phyloP scores from a whole-genome alignment of 2,797 vertebrate genomes.

The Siniperca obscura region DNA sequence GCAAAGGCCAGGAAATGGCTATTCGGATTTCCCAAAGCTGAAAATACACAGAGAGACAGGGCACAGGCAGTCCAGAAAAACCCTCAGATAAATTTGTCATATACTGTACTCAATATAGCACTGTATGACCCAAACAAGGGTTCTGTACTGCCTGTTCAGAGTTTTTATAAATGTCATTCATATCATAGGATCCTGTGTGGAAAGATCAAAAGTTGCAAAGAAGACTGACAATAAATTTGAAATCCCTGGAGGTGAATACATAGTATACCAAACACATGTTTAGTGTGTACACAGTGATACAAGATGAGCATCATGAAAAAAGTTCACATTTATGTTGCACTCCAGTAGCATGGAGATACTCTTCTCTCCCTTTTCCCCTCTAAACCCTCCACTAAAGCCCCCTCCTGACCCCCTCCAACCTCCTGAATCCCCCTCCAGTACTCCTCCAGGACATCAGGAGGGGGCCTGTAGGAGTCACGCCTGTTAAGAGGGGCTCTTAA shows the following conservation, averaged over 20 bases:
- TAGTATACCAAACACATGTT: background rate
- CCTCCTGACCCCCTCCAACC: constrained; percentile 58
- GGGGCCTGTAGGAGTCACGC: constrained; percentile 92
- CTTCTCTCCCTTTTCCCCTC: constrained; percentile 20
- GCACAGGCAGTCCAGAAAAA: background rate
- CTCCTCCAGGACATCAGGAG: constrained; percentile 74
- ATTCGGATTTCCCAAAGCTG: constrained; percentile 60
- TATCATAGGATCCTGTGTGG: background rate
- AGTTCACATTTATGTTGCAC: constrained; percentile 17
- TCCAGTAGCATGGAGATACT: constrained; percentile 39
- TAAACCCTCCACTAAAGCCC: constrained; percentile 26
- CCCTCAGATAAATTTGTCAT: background rate
- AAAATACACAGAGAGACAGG: constrained; percentile 43
- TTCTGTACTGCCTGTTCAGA: background rate
- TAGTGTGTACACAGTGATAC: background rate
- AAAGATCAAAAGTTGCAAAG: background rate
- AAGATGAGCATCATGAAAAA: constrained; percentile 15
- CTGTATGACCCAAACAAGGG: constrained; percentile 4
- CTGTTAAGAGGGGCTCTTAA: constrained; percentile 92
- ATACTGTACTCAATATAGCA: background rate
- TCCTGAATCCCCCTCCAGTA: constrained; percentile 52
- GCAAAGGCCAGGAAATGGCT: constrained; percentile 63
- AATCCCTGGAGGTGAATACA: background rate
- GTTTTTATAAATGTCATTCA: background rate
- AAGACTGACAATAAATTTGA: background rate